These are phyloP conservation scores for Pitangus sulphuratus DNA, from an alignment of 2,797 vertebrate genomes.

Conservation along the genomic window DNA sequence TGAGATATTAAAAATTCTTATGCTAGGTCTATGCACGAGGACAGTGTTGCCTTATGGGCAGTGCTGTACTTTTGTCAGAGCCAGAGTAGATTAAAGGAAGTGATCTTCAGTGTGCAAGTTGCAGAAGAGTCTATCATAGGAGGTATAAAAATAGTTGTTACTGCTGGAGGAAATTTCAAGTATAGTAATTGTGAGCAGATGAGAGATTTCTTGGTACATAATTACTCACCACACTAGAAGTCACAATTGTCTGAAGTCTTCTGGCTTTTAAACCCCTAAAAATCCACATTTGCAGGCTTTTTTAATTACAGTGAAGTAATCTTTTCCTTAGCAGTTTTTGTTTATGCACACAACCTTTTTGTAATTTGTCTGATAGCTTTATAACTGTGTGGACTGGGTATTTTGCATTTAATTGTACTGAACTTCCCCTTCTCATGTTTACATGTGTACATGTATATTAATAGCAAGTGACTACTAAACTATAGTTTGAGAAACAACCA, in stretches of 20 bases:
- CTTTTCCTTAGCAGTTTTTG: neutral
- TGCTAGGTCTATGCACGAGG: rapidly evolving
- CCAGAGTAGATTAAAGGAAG: neutral
- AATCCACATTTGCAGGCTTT: neutral
- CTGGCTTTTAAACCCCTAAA: neutral
- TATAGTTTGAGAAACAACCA: neutral
- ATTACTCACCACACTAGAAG: neutral
- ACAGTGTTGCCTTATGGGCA: neutral
- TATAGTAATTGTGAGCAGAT: neutral
- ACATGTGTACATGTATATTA: neutral
- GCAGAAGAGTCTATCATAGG: rapidly evolving
- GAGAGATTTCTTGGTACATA: neutral
- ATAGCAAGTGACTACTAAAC: neutral
- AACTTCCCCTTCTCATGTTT: neutral
- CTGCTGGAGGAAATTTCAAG: neutral
- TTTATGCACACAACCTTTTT: neutral
- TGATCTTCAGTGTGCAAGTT: neutral
- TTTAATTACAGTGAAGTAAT: neutral
- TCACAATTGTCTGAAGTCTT: neutral
- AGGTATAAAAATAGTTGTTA: neutral
- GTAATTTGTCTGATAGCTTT: neutral
- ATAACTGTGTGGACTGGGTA: neutral
- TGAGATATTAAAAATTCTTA: neutral
- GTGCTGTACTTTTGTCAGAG: neutral
- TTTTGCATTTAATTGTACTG: neutral